Evolutionary conservation across 2,113 vertebrate genomes (phyloP), one percentile per base, ranked within the genome.

Genomic region (Micromys minutus): DNA sequence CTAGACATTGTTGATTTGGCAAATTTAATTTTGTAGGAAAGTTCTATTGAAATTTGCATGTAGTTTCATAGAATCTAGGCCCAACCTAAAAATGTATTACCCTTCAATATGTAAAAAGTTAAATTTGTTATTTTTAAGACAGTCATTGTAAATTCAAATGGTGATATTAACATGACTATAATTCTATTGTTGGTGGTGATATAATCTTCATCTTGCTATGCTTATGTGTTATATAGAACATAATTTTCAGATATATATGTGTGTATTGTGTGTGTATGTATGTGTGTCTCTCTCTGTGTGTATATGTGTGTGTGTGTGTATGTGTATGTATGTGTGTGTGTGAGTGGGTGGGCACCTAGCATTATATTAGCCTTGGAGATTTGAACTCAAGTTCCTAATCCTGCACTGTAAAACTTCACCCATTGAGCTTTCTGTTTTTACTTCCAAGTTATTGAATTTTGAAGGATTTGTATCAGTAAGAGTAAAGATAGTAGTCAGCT

Each of bases 401-500:
- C 15, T 81, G 21, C 12, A 39, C 12, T 39, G 36, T 24, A 81
- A 39, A 81, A n/a, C 0, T 57, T 5, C 59, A 59, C 16, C 10
- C 9, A 5, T 19, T 55, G 47, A 52, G 2, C 7, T 16, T 21
- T 52, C 8, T 21, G 17, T 79, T 21, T 4, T 50, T 22, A 81
- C 26, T 15, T 34, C 59, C n/a, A n/a, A 42, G 15, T 84, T 19
- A 95, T 92, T 85, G 67, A 97, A 69, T 98, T 96, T 95, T 92
- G 97, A 95, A 96, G 80, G 55, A 12, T 7, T 97, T 97, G 89
- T 97, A 96, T 96, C 87, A 97, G 91, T 97, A 90, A 96, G 91
- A 97, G 98, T 98, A 96, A 55, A 97, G 80, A 65, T 94, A 84
- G 86, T 94, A 98, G 97, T 97, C 96, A 97, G 91, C 96, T 97